Base-by-base conservation (phyloP, 1,140 invertebrate species). In the Idris sp. region DNA sequence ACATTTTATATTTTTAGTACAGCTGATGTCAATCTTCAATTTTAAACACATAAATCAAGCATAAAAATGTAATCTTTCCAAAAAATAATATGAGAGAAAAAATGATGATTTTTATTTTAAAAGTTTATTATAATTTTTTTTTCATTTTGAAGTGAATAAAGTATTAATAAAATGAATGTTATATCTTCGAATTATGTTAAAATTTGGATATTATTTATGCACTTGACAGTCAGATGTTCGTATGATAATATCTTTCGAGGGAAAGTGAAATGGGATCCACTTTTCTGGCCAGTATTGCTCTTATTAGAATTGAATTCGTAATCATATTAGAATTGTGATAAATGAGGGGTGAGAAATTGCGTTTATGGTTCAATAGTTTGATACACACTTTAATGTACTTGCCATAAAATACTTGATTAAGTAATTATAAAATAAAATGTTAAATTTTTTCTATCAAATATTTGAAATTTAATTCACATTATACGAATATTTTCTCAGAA, bases 1-100 rank as follows among this genome's bases (percentile, higher is more conserved):
- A 41, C 49, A 49, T 71, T 62, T 62, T 56, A 56, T 72, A 49
- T 62, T 62, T 72, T 40, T 19, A 53, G 31, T 14, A 19, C 40
- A 31, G 9, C 43, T 31, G 48, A 53, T 53, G 38, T 11, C 18
- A 36, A 53, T 51, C 46, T 53, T 13, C 53, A 51, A 68, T 65
- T 46, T 30, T n/a, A n/a, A 46, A 38, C 25, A 10, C 0, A 54
- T 33, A 54, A 56, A 67, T 64, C 48, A 33, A 51, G 33, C 44
- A 28, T n/a, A 10, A 46, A 19, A 46, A 19, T 16, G 18, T 41
- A 59, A 56, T 56, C 53, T 28, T 14, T 11, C 33, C n/a, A n/a
- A n/a, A n/a, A 14, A 10, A 15, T 9, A 30, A 2, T 9, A 30
- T 9, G 28, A 30, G 9, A 5, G 28, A n/a, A 33, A 33, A 0